Percentiles rank a stretch among this genome's conserved stretches.
phyloP scores from a whole-genome alignment of 1,140 invertebrate species.

The Drosophila saltans region DNA sequence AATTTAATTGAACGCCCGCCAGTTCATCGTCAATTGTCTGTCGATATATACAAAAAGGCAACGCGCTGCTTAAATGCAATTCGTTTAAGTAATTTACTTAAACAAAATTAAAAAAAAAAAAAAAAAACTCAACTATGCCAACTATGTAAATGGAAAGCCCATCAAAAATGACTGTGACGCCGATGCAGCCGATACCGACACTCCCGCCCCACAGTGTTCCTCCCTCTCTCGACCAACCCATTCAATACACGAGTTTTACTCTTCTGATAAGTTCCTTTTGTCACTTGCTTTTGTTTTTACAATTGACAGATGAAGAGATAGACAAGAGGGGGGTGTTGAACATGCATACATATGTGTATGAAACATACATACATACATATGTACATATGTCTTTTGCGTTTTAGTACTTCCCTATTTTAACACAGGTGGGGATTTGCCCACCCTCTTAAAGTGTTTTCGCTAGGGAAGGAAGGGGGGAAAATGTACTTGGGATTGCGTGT shows the following conservation, averaged over 20 bases:
- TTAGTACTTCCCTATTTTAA: constrained; percentile 5
- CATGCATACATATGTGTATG: no score
- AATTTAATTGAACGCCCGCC: constrained; percentile 52
- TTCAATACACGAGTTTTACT: constrained; percentile 17
- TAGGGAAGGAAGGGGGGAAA: no score
- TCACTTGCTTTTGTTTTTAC: constrained; percentile 11
- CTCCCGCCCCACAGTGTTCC: no score
- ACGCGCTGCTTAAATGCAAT: constrained; percentile 39
- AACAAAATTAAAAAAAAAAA: no score
- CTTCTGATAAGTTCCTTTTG: constrained; percentile 21
- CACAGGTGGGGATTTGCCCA: constrained; percentile 5
- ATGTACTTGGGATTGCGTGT: not conserved
- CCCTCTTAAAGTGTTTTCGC: no score
- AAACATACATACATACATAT: not conserved
- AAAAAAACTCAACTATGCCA: constrained; percentile 33
- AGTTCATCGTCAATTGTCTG: constrained; percentile 60
- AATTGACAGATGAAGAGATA: not conserved
- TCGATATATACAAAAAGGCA: constrained; percentile 38
- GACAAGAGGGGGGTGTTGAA: no score
- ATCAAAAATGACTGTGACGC: constrained; percentile 7
- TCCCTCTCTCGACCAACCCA: no score
- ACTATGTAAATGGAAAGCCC: constrained; percentile 38
- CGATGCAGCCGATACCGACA: not conserved
- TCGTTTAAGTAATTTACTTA: constrained; percentile 60
- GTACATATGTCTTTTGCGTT: not conserved